Percentiles rank a stretch among this genome's conserved stretches.
Evolutionary conservation across 2,113 vertebrate species (phyloP).

Genomic region (Dascyllus trimaculatus): DNA sequence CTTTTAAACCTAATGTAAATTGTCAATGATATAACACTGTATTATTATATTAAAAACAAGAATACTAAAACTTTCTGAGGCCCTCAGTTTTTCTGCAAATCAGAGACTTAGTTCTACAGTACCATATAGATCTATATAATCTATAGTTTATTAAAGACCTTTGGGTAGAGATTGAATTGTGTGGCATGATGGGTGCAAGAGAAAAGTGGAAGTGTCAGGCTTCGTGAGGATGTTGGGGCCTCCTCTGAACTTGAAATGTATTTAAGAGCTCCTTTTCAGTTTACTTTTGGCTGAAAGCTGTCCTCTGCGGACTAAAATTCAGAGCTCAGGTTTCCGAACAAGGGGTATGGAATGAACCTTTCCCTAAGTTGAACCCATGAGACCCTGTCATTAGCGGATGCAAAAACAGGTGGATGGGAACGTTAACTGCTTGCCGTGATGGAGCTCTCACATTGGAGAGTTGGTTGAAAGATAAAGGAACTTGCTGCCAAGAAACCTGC

Average conservation of each 20-base stretch:
- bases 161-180: neutral
- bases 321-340: conserved; percentile 64
- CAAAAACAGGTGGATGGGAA: conserved; percentile 73
- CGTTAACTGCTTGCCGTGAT: conserved; percentile 29
- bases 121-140: neutral
- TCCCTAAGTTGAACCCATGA: conserved; percentile 58
- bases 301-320: conserved; percentile 63
- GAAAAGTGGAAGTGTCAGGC: conserved; percentile 27
- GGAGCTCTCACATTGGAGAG: conserved; percentile 29
- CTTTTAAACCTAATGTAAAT: neutral
- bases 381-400: conserved; percentile 57
- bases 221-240: neutral
- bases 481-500: neutral
- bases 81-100: neutral
- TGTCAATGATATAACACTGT: no score
- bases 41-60: neutral
- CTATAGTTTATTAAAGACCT: conserved; percentile 7
- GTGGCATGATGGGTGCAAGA: neutral
- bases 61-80: neutral
- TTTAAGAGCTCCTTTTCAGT: conserved; percentile 53
- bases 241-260: conserved; percentile 47
- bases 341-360: conserved; percentile 65
- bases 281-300: conserved; percentile 59
- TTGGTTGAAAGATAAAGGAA: neutral
- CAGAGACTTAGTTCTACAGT: neutral